Evolutionary conservation across 2,797 vertebrate species (phyloP).

Genomic region (Hippoglossus hippoglossus): DNA sequence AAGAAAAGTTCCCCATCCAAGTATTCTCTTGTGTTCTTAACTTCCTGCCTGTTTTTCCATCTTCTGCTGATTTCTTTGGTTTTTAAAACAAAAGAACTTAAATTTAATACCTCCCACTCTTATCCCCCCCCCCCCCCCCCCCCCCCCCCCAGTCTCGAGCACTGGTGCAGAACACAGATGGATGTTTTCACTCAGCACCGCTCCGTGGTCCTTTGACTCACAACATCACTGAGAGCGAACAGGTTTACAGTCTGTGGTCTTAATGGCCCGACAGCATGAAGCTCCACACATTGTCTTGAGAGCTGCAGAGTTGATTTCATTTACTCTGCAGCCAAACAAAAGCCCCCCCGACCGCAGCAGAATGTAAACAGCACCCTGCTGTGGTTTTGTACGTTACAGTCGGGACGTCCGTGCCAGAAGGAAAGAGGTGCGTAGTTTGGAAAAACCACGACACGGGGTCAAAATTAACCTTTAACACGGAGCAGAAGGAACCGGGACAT

Average conservation of each 20-base stretch:
- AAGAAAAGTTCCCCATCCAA: too few species aligned
- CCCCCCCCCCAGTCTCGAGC: not conserved
- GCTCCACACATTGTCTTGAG: conserved; percentile 40
- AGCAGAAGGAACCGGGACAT: not conserved
- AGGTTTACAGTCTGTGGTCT: conserved; percentile 60
- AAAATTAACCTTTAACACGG: conserved; percentile 31
- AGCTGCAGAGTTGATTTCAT: conserved; percentile 62
- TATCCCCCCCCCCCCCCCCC: not conserved
- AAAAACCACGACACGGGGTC: not conserved
- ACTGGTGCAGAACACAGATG: conserved; percentile 19
- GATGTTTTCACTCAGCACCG: conserved; percentile 42
- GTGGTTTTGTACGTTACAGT: conserved; percentile 58
- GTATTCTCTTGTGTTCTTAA: too few species aligned
- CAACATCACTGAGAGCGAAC: conserved; percentile 28
- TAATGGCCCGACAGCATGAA: conserved; percentile 23
- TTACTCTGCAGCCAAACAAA: conserved; percentile 66
- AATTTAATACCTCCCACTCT: not conserved
- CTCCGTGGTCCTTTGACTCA: conserved; percentile 31
- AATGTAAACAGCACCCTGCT: conserved; percentile 65
- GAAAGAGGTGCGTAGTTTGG: not conserved
- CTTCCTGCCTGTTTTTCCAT: too few species aligned
- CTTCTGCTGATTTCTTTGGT: too few species aligned
- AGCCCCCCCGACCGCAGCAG: conserved; percentile 36
- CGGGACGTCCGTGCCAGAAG: conserved; percentile 14
- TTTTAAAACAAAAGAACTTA: not conserved